Percentiles rank a stretch among this genome's conserved stretches.
These are phyloP conservation scores for Cantharis flavilabris DNA, from an alignment of 2,888 invertebrate genomes.

Conservation along the genomic window DNA sequence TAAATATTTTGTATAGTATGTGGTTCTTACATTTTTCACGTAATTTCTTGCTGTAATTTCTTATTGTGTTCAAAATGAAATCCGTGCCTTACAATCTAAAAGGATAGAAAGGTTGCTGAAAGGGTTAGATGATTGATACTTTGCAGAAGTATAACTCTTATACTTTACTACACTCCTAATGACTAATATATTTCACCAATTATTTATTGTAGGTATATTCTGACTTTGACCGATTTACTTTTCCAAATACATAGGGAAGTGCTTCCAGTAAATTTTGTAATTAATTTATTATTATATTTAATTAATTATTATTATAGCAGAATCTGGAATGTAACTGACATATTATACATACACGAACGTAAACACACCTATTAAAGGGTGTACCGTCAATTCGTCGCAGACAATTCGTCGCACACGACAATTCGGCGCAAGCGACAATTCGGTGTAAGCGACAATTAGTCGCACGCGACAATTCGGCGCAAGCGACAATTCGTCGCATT, in stretches of 20 bases:
- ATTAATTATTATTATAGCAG: neutral
- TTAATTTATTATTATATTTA: neutral
- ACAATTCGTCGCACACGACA: no score
- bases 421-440: no score
- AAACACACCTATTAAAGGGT: no score
- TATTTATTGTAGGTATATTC: neutral
- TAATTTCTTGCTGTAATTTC: neutral
- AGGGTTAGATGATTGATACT: neutral
- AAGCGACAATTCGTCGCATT: no score
- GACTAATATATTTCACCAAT: neutral
- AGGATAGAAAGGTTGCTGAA: neutral
- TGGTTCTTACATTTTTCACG: neutral
- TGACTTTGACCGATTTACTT: neutral
- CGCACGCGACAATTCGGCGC: no score
- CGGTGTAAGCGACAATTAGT: no score
- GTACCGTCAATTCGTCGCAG: no score
- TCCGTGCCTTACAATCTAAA: slow-evolving; percentile 8
- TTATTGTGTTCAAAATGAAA: slow-evolving; percentile 7
- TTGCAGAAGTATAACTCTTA: neutral
- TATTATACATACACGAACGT: no score
- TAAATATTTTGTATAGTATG: neutral
- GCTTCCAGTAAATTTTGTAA: neutral
- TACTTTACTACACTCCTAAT: neutral
- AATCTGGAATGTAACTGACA: no score
- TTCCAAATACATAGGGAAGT: neutral